Evolutionary conservation across 2,888 invertebrate genomes (phyloP).

Genomic region (Argyresthia albistria): DNA sequence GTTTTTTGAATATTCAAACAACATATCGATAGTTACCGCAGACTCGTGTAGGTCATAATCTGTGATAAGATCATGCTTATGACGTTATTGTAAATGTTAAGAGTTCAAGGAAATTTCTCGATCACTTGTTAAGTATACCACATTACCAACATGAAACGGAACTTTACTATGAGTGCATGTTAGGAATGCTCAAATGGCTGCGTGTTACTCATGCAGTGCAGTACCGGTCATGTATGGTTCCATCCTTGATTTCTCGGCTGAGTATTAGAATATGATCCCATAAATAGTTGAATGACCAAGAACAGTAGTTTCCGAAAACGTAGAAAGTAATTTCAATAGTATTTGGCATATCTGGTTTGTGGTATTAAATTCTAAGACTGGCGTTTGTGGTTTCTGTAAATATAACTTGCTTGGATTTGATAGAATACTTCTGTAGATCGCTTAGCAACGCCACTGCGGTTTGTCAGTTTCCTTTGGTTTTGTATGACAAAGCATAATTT

Average conservation of each 20-base stretch:
- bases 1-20: constrained; percentile 24
- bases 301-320: too few species aligned
- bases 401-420: constrained; percentile 50
- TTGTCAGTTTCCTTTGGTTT: constrained; percentile 22
- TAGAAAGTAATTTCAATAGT: too few species aligned
- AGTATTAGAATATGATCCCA: too few species aligned
- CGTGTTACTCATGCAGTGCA: too few species aligned
- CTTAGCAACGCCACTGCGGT: constrained; percentile 45
- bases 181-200: too few species aligned
- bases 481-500: neutral
- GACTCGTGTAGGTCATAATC: constrained; percentile 53
- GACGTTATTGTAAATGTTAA: constrained; percentile 44
- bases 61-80: constrained; percentile 68
- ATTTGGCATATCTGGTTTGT: too few species aligned
- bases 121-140: constrained; percentile 20
- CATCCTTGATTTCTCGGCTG: too few species aligned
- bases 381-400: constrained; percentile 30
- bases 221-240: too few species aligned
- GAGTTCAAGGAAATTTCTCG: neutral
- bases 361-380: neutral
- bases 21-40: constrained; percentile 59
- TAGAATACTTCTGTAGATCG: constrained; percentile 61
- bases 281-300: too few species aligned
- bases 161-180: too few species aligned
- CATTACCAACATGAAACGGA: too few species aligned